phyloP scores from a whole-genome alignment of 2,113 vertebrate genomes.

The Eulacestoma nigropectus region DNA sequence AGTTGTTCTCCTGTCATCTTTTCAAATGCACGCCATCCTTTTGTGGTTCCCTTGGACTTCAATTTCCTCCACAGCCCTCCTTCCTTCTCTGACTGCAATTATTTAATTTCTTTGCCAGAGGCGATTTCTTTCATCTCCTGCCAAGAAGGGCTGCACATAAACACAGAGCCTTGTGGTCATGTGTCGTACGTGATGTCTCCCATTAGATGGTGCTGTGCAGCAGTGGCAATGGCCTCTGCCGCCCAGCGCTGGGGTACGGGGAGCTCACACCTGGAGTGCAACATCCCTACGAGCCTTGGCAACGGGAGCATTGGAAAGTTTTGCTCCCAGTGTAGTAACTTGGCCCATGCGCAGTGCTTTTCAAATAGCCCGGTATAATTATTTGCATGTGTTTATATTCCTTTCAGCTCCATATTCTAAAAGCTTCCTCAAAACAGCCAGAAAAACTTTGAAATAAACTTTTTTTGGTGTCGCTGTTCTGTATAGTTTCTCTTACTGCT shows the following conservation, averaged over 20 bases:
- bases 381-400: not conserved
- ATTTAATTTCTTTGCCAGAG: conserved; percentile 30
- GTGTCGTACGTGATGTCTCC: not conserved
- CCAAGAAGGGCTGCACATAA: not conserved
- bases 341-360: not conserved
- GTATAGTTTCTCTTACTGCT: not conserved
- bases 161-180: not conserved
- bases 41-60: not conserved
- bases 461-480: not conserved
- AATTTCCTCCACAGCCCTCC: not conserved
- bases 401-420: not conserved
- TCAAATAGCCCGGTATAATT: not conserved
- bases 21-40: not conserved
- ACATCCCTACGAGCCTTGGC: rapidly evolving
- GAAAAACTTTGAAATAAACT: not conserved
- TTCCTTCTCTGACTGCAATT: conserved; percentile 1
- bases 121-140: conserved; percentile 28
- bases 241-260: rapidly evolving
- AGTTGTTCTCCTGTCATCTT: not conserved
- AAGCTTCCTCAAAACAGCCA: not conserved
- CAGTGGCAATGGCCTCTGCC: not conserved
- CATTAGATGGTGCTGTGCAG: not conserved
- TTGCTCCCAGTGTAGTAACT: not conserved
- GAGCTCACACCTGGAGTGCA: not conserved
- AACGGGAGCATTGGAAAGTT: not conserved